Percentiles rank a stretch among this genome's conserved stretches.
Conservation (phyloP, 2,797 vertebrate species). For the Loris lydekkerianus region DNA sequence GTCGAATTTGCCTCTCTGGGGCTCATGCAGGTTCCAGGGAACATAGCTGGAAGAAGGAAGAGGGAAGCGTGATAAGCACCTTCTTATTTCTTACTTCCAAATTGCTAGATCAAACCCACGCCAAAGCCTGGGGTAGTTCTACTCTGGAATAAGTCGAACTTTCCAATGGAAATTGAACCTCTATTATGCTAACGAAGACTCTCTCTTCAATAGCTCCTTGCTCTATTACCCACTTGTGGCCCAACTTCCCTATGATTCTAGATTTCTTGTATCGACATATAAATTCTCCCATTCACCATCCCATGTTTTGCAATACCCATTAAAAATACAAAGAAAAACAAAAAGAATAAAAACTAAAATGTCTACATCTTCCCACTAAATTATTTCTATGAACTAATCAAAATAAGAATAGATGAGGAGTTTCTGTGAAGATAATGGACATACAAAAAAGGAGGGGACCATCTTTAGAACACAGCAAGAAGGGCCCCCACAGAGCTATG, state of each 20-base stretch:
- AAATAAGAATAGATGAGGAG: neutral
- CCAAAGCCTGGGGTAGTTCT: neutral
- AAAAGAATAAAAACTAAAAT: neutral
- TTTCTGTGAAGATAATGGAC: neutral
- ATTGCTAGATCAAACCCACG: neutral
- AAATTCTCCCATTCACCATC: neutral
- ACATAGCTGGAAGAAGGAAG: constrained; percentile 85
- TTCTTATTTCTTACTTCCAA: neutral
- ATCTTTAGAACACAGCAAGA: neutral
- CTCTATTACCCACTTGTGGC: neutral
- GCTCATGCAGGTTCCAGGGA: constrained; percentile 96
- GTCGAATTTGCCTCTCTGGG: constrained; percentile 91
- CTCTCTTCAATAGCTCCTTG: neutral
- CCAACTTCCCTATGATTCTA: neutral
- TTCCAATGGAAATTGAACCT: neutral
- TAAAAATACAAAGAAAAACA: neutral
- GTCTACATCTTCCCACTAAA: neutral
- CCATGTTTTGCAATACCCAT: neutral
- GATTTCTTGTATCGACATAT: neutral
- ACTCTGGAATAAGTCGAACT: neutral
- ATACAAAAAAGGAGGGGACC: neutral
- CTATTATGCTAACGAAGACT: neutral
- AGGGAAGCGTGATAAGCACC: neutral
- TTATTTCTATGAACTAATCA: neutral
- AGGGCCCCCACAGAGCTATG: neutral